Conservation (phyloP, 2,797 vertebrate species). For the Lates japonicus region DNA sequence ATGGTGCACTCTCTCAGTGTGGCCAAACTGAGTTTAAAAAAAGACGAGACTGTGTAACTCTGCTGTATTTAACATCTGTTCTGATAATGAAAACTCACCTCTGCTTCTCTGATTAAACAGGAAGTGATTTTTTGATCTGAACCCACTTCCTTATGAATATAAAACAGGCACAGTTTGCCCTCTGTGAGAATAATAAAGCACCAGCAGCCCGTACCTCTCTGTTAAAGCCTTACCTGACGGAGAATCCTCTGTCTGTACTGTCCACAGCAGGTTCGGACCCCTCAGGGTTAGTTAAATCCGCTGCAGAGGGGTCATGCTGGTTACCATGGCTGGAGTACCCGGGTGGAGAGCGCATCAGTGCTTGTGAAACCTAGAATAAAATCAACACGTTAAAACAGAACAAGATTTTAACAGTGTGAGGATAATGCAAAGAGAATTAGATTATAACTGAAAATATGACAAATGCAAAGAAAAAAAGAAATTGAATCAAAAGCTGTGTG, state of each 20-base stretch:
- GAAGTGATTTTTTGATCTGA: conserved; percentile 36
- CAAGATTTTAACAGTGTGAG: background rate
- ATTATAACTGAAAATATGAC: background rate
- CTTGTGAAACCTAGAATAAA: conserved; percentile 87
- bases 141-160: conserved; percentile 39
- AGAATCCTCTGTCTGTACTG: conserved; percentile 88
- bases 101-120: conserved; percentile 43
- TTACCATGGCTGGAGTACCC: conserved; percentile 72
- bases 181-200: background rate
- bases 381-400: background rate
- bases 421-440: background rate
- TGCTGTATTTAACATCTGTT: conserved; percentile 4
- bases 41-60: background rate
- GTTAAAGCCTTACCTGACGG: conserved; percentile 88
- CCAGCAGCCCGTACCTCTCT: background rate
- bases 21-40: conserved; percentile 86
- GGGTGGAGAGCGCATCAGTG: conserved; percentile 91
- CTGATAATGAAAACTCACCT: background rate
- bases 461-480: background rate
- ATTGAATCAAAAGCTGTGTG: too few species aligned
- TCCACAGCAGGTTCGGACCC: conserved; percentile 58
- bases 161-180: background rate
- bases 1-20: conserved; percentile 89
- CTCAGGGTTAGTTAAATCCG: conserved; percentile 47
- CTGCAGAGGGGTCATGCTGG: conserved; percentile 38